Evolutionary conservation across 2,113 vertebrate genomes (phyloP).

Genomic region (Silurus meridionalis): DNA sequence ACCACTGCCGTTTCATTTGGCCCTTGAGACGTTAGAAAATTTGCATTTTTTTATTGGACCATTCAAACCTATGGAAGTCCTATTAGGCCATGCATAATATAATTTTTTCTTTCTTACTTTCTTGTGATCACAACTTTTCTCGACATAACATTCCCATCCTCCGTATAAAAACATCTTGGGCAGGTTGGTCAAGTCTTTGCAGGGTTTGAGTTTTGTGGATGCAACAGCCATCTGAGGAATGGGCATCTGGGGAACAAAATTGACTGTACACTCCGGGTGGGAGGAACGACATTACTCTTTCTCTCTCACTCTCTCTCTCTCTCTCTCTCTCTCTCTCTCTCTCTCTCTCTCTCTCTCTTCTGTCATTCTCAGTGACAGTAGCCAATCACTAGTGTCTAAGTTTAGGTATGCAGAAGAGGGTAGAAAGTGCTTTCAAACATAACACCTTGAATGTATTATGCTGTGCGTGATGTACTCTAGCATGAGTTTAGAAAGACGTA

Average conservation of each 20-base stretch:
- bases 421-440: too few species aligned
- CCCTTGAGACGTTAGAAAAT: background rate
- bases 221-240: too few species aligned
- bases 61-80: background rate
- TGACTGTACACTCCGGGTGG: background rate
- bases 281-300: background rate
- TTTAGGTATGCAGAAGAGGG: too few species aligned
- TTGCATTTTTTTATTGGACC: background rate
- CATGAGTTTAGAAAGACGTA: background rate
- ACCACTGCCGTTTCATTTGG: background rate
- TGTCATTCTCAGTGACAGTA: background rate
- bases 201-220: background rate
- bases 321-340: background rate
- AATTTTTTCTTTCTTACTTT: too few species aligned
- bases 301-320: background rate
- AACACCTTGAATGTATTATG: background rate
- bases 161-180: too few species aligned
- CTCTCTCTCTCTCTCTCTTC: background rate
- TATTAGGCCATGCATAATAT: too few species aligned
- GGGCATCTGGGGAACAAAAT: background rate
- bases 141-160: too few species aligned
- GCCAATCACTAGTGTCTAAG: background rate
- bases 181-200: background rate
- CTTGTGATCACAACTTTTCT: too few species aligned
- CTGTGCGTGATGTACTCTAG: background rate